These are phyloP conservation scores for Drosophila robusta DNA, from an alignment of 2,888 invertebrate species.

Conservation along the genomic window DNA sequence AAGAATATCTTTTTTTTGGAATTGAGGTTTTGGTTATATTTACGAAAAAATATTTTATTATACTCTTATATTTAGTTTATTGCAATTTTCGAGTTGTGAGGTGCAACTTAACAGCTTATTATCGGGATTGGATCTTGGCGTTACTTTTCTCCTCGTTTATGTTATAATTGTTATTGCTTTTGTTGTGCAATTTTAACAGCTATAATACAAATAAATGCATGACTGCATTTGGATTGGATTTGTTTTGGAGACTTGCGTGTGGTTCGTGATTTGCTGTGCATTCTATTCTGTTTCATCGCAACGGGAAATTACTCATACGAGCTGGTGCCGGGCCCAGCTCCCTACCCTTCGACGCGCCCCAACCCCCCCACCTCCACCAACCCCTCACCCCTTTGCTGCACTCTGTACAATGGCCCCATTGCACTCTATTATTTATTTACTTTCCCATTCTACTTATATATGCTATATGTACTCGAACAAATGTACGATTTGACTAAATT, in stretches of 20 bases:
- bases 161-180: not conserved
- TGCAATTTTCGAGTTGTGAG: not conserved
- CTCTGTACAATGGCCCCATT: not conserved
- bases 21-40: no score
- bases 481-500: not conserved
- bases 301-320: not conserved
- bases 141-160: not conserved
- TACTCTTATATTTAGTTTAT: no score
- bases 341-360: not conserved
- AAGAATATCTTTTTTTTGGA: no score
- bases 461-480: not conserved
- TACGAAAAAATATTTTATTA: no score
- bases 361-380: not conserved
- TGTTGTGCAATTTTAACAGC: not conserved
- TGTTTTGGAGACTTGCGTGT: not conserved
- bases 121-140: not conserved
- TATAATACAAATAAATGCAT: not conserved
- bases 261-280: not conserved
- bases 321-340: not conserved
- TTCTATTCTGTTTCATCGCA: not conserved
- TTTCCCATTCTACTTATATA: not conserved
- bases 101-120: not conserved
- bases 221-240: not conserved
- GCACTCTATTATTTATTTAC: conserved; percentile 1
- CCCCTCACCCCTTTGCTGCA: not conserved